These are phyloP conservation scores for Smittia sp. DNA, from an alignment of 2,888 invertebrate genomes.

Conservation along the genomic window DNA sequence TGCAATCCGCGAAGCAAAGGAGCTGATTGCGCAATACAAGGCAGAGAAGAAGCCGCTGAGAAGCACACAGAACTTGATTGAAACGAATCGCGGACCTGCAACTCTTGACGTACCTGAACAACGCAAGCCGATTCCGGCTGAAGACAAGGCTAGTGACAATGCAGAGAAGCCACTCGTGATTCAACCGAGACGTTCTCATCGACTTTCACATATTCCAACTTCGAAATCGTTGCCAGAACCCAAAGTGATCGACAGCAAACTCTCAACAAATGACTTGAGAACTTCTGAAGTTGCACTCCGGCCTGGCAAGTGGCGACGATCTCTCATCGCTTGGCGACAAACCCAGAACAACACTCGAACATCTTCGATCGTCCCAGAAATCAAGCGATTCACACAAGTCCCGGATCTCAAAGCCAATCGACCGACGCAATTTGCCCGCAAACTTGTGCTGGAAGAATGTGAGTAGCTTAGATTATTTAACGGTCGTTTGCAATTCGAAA, in stretches of 20 bases:
- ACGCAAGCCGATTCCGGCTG: not conserved
- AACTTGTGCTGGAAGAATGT: too few species aligned
- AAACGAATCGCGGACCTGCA: not conserved
- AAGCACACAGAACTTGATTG: not conserved
- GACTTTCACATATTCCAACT: not conserved
- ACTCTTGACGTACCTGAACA: too few species aligned
- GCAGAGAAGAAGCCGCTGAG: not conserved
- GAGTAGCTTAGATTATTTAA: too few species aligned
- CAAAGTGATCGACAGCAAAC: not conserved
- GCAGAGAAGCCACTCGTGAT: not conserved
- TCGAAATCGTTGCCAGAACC: not conserved
- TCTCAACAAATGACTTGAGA: too few species aligned
- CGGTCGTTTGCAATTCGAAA: too few species aligned
- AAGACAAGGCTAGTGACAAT: too few species aligned
- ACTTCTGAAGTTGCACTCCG: not conserved
- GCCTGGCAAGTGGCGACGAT: slow-evolving; percentile 6
- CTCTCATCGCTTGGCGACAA: not conserved
- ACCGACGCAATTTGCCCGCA: too few species aligned
- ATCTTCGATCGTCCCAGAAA: not conserved
- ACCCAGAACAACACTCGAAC: not conserved
- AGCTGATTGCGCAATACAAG: not conserved
- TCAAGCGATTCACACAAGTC: too few species aligned
- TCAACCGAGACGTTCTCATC: not conserved
- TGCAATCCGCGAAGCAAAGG: not conserved
- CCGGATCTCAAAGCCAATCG: too few species aligned